Percentiles rank a stretch among this genome's conserved stretches.
phyloP scores from a whole-genome alignment of 1,140 invertebrate species.

The Sitodiplosis mosellana region DNA sequence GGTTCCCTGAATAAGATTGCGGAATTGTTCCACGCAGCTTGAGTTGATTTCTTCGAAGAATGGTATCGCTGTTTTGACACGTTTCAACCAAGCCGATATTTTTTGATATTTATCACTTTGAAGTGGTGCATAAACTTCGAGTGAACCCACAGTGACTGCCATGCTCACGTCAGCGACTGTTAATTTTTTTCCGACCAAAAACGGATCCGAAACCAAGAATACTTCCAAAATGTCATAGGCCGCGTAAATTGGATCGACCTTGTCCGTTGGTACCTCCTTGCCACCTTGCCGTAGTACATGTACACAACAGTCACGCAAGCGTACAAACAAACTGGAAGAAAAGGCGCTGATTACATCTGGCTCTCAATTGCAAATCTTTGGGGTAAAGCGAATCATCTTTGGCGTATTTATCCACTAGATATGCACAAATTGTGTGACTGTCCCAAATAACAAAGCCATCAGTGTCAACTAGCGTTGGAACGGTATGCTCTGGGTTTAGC shows the following conservation, averaged over 20 bases:
- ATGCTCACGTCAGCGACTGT: too few species aligned
- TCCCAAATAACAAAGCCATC: conserved; percentile 36
- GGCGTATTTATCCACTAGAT: conserved; percentile 34
- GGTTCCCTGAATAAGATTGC: too few species aligned
- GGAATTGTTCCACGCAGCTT: too few species aligned
- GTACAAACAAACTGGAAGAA: conserved; percentile 33
- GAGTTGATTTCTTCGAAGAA: too few species aligned
- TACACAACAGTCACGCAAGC: background rate
- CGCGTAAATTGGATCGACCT: background rate
- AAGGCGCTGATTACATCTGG: conserved; percentile 33
- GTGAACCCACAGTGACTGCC: too few species aligned
- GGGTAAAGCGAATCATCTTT: conserved; percentile 36
- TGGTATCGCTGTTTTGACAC: too few species aligned
- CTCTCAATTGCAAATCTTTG: conserved; percentile 28
- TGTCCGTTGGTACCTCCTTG: background rate
- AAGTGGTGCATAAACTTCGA: too few species aligned
- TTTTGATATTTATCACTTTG: too few species aligned
- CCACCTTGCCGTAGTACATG: background rate
- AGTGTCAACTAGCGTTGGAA: conserved; percentile 39
- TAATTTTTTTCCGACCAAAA: too few species aligned
- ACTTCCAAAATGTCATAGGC: too few species aligned
- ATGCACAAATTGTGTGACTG: conserved; percentile 35
- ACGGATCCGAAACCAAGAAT: too few species aligned
- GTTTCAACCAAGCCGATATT: too few species aligned
- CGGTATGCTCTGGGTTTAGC: conserved; percentile 29